Evolutionary conservation across 1,140 invertebrate genomes (phyloP), one percentile per base, ranked within the genome.

Genomic region (Ostrea edulis): DNA sequence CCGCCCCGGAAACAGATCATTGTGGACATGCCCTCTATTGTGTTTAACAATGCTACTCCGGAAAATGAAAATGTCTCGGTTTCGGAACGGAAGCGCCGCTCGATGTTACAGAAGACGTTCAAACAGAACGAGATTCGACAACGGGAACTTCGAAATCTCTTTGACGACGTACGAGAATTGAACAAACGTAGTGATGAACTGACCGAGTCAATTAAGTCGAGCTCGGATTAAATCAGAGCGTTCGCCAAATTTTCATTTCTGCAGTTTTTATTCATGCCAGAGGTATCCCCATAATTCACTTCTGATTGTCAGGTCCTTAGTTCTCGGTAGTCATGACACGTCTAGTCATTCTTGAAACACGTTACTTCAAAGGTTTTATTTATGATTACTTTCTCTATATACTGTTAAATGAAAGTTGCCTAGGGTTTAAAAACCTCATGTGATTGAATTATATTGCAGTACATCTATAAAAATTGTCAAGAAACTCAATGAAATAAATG

Each of bases 141-240:
- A 55, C 86, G 89, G 54, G 93, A 94, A 84, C 71, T 93, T 11
- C 89, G 90, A 44, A 93, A 93, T 84, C 88, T 94, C 0, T 55
- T 94, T 3, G 93, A 94, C 68, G 93, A 94, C 88, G 93, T 94
- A 5, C 91, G 90, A 77, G 93, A 94, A 82, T 85, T 94, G 4
- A 94, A 93, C 84, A 91, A 91, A 86, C 86, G 89, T 82, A 90
- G 92, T 29, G 93, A 94, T 25, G 87, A 88, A 25, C 55, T 93
- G 35, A 89, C 90, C 8, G 91, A 85, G 52, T 52, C 44, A 52
- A 54, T 82, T 8, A 51, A 82, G 44, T 54, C 81, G 1, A 14
- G 8, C 8, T 54, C 81, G 20, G 81, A 82, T 29, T 82, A 82
- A 52, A 52, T 25, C 25, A 29, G 22, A 25, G 68, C 55, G 14